Percentiles rank a stretch among this genome's conserved stretches.
These are phyloP conservation scores for Epinephelus cyanopodus DNA, from an alignment of 2,113 vertebrate species.

Conservation along the genomic window DNA sequence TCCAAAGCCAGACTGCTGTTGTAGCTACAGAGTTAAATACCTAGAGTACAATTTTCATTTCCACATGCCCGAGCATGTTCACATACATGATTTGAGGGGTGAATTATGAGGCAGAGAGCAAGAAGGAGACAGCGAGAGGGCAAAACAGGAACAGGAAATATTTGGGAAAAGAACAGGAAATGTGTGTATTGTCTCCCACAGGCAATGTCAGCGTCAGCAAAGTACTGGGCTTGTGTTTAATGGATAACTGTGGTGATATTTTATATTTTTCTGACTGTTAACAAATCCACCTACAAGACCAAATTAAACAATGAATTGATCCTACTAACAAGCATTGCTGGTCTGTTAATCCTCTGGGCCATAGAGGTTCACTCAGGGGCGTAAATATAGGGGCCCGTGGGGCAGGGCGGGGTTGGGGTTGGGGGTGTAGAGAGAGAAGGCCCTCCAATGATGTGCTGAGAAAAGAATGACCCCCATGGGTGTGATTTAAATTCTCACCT, in stretches of 20 bases:
- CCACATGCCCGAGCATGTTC: background rate
- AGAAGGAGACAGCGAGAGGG: slow-evolving; percentile 6
- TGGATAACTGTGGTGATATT: background rate
- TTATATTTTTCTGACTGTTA: background rate
- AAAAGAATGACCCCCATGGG: no score
- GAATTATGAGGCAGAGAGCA: slow-evolving; percentile 41
- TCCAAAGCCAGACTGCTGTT: background rate
- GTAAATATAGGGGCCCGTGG: no score
- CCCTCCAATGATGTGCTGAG: no score
- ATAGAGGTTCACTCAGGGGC: background rate
- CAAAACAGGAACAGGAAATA: slow-evolving; percentile 78
- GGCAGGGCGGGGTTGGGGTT: no score
- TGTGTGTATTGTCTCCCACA: slow-evolving; percentile 59
- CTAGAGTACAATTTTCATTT: background rate
- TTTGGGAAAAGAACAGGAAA: slow-evolving; percentile 74
- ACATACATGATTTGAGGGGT: slow-evolving; percentile 9
- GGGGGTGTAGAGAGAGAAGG: no score
- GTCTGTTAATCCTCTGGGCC: background rate
- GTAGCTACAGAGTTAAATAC: background rate
- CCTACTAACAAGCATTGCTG: background rate
- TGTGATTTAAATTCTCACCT: no score
- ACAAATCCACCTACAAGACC: background rate
- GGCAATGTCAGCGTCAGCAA: slow-evolving; percentile 28
- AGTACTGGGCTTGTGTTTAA: slow-evolving; percentile 16
- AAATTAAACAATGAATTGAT: background rate